Conservation (phyloP, 37 sponge, comb jelly and placozoan genomes). For the Aplysina aerophoba region DNA sequence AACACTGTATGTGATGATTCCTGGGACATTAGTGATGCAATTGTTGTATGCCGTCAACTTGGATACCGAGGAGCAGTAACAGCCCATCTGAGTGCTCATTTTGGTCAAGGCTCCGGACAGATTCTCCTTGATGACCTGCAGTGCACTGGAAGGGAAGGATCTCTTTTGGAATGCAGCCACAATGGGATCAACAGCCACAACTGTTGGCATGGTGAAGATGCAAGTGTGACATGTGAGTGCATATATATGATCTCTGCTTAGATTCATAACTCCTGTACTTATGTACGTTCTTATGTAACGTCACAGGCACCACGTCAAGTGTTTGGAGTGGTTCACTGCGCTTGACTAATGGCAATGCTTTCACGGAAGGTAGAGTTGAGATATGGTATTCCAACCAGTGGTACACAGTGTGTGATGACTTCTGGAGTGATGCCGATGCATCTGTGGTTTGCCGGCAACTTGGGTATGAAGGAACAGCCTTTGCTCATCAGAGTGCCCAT, state of each 20-base stretch:
- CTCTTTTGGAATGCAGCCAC: constrained; percentile 2
- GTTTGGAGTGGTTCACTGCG: background rate
- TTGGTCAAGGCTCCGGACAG: constrained; percentile 13
- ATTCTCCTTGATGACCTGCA: background rate
- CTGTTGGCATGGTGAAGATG: constrained; percentile 17
- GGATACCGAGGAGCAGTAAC: constrained; percentile 42
- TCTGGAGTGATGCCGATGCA: constrained; percentile 21
- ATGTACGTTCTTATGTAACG: background rate
- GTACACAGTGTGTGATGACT: constrained; percentile 48
- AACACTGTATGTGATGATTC: constrained; percentile 31
- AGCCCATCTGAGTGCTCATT: constrained; percentile 1
- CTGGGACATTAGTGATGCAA: constrained; percentile 45
- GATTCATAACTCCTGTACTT: background rate
- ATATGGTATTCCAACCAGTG: constrained; percentile 16
- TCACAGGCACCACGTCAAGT: background rate
- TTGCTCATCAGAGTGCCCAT: background rate
- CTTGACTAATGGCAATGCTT: background rate
- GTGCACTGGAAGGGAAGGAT: constrained; percentile 5
- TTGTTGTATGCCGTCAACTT: constrained; percentile 47
- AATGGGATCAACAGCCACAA: background rate
- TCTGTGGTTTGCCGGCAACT: constrained; percentile 37
- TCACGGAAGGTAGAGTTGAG: constrained; percentile 15
- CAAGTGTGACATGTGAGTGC: constrained; percentile 16
- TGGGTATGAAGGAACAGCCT: constrained; percentile 27
- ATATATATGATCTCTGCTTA: background rate